Percentiles rank a stretch among this genome's conserved stretches.
phyloP scores from a whole-genome alignment of 2,888 invertebrate species.

The Eumacrocentrus americanus region DNA sequence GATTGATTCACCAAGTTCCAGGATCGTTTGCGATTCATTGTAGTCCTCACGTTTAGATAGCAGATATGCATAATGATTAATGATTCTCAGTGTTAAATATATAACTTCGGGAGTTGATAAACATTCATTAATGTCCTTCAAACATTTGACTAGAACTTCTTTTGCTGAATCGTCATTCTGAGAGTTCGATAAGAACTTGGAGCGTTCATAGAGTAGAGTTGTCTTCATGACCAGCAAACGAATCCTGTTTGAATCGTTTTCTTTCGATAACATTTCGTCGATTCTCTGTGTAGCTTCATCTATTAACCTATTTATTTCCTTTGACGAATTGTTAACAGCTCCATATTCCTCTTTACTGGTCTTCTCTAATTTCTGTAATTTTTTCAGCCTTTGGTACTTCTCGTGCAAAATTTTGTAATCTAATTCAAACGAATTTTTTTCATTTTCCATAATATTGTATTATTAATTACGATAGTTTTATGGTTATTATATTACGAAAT shows the following conservation, averaged over 20 bases:
- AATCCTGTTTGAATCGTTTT: neutral
- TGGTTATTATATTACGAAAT: too few relatives aligned
- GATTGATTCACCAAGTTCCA: conserved; percentile 64
- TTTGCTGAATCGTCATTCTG: conserved; percentile 31
- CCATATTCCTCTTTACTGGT: neutral
- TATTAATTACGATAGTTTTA: too few relatives aligned
- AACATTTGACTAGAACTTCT: conserved; percentile 28
- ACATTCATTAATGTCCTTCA: conserved; percentile 29
- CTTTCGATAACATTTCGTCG: neutral
- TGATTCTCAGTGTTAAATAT: conserved; percentile 66
- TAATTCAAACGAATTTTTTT: too few relatives aligned
- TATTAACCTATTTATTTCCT: neutral
- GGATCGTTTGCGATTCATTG: conserved; percentile 62
- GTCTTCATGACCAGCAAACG: conserved; percentile 37
- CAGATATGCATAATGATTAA: conserved; percentile 67
- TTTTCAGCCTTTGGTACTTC: neutral
- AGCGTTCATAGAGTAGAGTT: conserved; percentile 37
- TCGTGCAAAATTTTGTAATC: neutral
- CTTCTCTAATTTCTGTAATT: neutral
- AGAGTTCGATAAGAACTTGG: conserved; percentile 33
- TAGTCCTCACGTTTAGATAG: conserved; percentile 65
- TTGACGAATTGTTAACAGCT: neutral
- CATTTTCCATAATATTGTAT: too few relatives aligned
- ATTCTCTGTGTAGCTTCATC: neutral
- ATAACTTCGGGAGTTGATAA: conserved; percentile 32